Conservation (phyloP, 2,888 invertebrate species). For the Chalcis sispes region DNA sequence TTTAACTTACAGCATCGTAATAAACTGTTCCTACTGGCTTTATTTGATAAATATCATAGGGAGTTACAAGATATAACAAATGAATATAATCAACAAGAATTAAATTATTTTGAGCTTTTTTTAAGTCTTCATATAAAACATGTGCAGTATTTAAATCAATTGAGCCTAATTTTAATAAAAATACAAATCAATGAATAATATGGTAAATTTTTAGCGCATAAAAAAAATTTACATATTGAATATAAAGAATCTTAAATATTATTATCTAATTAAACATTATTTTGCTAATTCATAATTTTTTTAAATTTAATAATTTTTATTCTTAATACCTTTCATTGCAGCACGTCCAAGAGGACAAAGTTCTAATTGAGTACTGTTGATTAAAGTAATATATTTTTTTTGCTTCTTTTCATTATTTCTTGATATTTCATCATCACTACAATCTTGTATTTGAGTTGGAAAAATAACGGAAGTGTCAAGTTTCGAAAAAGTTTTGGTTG, state of each 20-base stretch:
- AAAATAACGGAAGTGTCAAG: slow-evolving; percentile 67
- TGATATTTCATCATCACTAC: slow-evolving; percentile 11
- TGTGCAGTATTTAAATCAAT: slow-evolving; percentile 85
- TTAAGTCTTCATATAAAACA: slow-evolving; percentile 85
- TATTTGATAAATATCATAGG: slow-evolving; percentile 82
- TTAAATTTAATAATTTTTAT: neutral
- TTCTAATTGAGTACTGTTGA: slow-evolving; percentile 77
- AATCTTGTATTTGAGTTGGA: slow-evolving; percentile 63
- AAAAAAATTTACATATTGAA: neutral
- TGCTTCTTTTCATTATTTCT: slow-evolving; percentile 46
- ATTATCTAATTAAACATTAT: too few species aligned
- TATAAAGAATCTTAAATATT: too few species aligned
- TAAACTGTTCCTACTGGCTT: slow-evolving; percentile 78
- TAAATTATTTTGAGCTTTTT: slow-evolving; percentile 84
- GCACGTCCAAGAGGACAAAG: slow-evolving; percentile 86
- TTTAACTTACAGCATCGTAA: slow-evolving; percentile 79
- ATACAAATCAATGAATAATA: slow-evolving; percentile 51
- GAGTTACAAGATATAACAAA: slow-evolving; percentile 91
- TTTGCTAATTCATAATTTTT: neutral
- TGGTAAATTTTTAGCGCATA: neutral
- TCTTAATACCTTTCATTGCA: slow-evolving; percentile 84
- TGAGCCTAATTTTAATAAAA: too few species aligned
- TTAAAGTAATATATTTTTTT: slow-evolving; percentile 64
- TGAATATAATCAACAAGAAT: slow-evolving; percentile 90
- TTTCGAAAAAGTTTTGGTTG: slow-evolving; percentile 60